Conservation (phyloP, 2,888 invertebrate species). For the Epistrophe eligans region DNA sequence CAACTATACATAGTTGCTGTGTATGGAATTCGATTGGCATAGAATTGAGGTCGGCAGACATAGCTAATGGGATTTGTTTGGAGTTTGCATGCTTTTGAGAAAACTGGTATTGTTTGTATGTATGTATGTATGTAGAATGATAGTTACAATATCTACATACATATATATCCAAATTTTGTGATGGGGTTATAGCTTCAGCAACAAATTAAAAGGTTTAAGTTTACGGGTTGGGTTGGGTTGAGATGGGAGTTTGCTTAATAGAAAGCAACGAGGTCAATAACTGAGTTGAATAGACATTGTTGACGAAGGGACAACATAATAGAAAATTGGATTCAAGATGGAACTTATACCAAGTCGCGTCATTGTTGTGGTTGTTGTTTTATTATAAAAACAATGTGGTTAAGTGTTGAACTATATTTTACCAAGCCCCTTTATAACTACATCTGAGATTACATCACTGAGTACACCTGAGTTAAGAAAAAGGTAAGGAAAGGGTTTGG, state of each 20-base stretch:
- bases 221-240: neutral
- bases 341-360: slow-evolving; percentile 27
- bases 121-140: neutral
- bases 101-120: slow-evolving; percentile 33
- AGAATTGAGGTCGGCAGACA: slow-evolving; percentile 66
- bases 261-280: slow-evolving; percentile 33
- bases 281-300: slow-evolving; percentile 20
- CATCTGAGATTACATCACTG: slow-evolving; percentile 14
- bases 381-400: slow-evolving; percentile 10
- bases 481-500: slow-evolving; percentile 17
- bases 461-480: neutral
- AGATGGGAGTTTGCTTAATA: slow-evolving; percentile 9
- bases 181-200: neutral
- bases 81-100: slow-evolving; percentile 31
- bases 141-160: slow-evolving; percentile 6
- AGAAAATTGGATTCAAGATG: slow-evolving; percentile 20
- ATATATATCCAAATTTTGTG: neutral
- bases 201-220: slow-evolving; percentile 18
- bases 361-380: slow-evolving; percentile 4
- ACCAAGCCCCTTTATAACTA: slow-evolving; percentile 18
- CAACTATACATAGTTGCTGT: slow-evolving; percentile 18
- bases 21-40: slow-evolving; percentile 64
- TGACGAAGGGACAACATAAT: slow-evolving; percentile 28
- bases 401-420: neutral
- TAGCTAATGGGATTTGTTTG: slow-evolving; percentile 49